These are phyloP conservation scores for Heliconius aoede DNA, from an alignment of 2,888 invertebrate genomes.

Conservation along the genomic window DNA sequence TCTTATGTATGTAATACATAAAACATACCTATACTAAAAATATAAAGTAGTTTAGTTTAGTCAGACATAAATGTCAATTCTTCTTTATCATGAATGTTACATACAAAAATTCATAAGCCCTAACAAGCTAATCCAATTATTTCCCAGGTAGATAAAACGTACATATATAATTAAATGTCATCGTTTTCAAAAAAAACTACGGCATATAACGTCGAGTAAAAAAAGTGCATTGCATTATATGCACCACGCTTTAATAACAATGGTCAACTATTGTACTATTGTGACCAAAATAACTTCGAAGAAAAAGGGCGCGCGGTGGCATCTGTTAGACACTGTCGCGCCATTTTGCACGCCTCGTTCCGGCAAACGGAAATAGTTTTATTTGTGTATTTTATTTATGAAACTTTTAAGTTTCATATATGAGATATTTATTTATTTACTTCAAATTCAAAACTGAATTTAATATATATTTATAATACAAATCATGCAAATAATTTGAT, in stretches of 20 bases:
- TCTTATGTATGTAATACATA: too few relatives aligned
- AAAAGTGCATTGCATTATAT: constrained; percentile 34
- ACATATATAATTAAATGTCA: neutral
- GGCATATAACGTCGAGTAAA: neutral
- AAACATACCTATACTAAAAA: too few relatives aligned
- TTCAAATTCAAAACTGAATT: too few relatives aligned
- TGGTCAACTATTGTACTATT: constrained; percentile 36
- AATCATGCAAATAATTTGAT: too few relatives aligned
- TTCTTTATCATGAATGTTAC: too few relatives aligned
- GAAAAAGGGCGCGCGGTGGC: constrained; percentile 29
- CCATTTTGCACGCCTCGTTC: constrained; percentile 18
- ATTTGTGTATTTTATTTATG: too few relatives aligned
- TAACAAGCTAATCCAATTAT: neutral
- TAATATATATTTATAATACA: too few relatives aligned
- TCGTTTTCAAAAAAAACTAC: constrained; percentile 6
- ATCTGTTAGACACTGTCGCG: constrained; percentile 31
- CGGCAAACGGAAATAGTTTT: neutral
- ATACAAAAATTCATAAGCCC: too few relatives aligned
- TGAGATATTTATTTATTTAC: too few relatives aligned
- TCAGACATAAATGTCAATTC: too few relatives aligned
- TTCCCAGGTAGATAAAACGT: neutral
- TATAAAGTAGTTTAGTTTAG: too few relatives aligned
- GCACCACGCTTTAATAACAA: constrained; percentile 40
- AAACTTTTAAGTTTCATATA: too few relatives aligned
- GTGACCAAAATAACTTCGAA: constrained; percentile 32